Evolutionary conservation across 1,140 invertebrate species (phyloP), one percentile per base, ranked within the genome.

Genomic region (Dendroctonus valens): DNA sequence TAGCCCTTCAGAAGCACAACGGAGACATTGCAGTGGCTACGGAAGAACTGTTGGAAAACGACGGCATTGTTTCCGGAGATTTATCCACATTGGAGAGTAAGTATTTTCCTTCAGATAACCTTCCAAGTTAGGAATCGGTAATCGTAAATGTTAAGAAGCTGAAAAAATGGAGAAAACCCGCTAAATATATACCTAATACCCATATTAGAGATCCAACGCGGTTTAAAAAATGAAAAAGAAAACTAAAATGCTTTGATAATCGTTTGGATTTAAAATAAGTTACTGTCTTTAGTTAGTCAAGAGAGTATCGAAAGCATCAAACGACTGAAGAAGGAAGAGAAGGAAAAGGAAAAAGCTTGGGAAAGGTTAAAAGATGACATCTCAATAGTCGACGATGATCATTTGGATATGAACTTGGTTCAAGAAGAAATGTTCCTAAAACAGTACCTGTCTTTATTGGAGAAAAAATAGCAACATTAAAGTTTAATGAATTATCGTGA

Each of bases 391-490:
- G 86, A 87, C 50, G 84, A 87, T 70, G 86, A 86, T 65, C 83
- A 88, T 73, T 74, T 88, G 41, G 84, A 87, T 75, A 75, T 86
- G 11, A 81, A 81, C 2, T 76, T 88, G 8, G 68, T 77, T 4
- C 81, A 84, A 59, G 86, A 88, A 75, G 84, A 86, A 73, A 76
- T 83, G 42, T 83, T 85, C 65, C 79, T 87, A 2, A 78, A 76
- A 5, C 82, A 86, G 73, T 88, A 88, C 75, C 81, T 85, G 71
- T 79, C 80, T 0, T 73, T 87, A 39, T 77, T 88, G 14, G 57
- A 74, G 41, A 69, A 70, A 50, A 62, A 67, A 14, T 67, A 60
- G 12, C n/a, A 14, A 52, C 6, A 46, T 11, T 46, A 46, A 12
- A 46, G 8, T 46, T 46, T 1, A 46, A 46, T 46, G 42, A 46